Base-by-base conservation (phyloP, 2,888 invertebrate species). In the Pyrochroa serraticornis region DNA sequence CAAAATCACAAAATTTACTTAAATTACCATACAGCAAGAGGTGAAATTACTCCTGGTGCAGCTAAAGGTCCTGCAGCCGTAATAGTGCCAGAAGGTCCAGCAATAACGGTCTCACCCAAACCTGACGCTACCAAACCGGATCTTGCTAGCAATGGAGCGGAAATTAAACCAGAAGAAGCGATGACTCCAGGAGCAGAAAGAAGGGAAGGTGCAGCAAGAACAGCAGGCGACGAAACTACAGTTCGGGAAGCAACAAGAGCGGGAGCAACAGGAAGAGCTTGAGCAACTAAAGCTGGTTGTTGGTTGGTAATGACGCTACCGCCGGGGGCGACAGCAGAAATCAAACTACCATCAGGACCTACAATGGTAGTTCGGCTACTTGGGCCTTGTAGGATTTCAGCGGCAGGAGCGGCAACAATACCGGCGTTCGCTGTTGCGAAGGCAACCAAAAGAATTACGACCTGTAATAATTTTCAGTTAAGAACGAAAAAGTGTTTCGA, bases 331-430 rank as follows among this genome's bases (percentile, higher is more conserved):
- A 58, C 66, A 3, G 73, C 65, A 14, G 68, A 51, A 8, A 73
- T 49, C 1, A 63, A 58, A 52, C 69, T 67, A 7, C 74, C 73
- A 58, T 74, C 72, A 44, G 74, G 74, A 6, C 74, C 74, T 8
- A 70, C 41, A 0, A 74, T 56, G 7, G 59, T 62, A 2, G 73
- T 73, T 44, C 60, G 65, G 49, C 70, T 71, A n/a, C 73, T 63
- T n/a, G 72, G 72, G 14, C 71, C 71, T 63, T 72, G 72, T 0
- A 72, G 66, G 9, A 73, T 69, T 46, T 72, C 64, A 0, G 69
- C 62, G 3, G 64, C 51, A 22, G 69, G 66, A 7, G 67, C 54
- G 5, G 62, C 41, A 9, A 64, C 58, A 6, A 66, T 62, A 34
- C 46, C 38, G 41, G 63, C 59, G 6, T 61, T 30, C 30, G n/a